These are phyloP conservation scores for Morone chrysops DNA, from an alignment of 2,113 vertebrate genomes.

Conservation along the genomic window DNA sequence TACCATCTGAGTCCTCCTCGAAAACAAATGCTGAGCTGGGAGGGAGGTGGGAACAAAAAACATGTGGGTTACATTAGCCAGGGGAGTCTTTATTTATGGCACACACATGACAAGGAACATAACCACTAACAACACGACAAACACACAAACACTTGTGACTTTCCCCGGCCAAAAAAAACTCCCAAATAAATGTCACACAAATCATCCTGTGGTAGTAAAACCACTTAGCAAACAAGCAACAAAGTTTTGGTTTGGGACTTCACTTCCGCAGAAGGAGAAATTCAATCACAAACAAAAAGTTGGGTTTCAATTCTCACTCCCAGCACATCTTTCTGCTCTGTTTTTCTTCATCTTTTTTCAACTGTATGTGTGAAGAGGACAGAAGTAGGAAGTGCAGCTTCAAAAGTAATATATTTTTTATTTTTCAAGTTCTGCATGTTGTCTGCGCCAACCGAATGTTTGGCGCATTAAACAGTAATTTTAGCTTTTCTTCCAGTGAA, in stretches of 20 bases:
- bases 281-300: slow-evolving; percentile 21
- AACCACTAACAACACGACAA: slow-evolving; percentile 80
- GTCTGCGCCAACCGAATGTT: slow-evolving; percentile 24
- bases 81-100: slow-evolving; percentile 79
- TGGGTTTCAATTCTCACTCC: slow-evolving; percentile 21
- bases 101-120: slow-evolving; percentile 81
- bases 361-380: neutral
- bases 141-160: slow-evolving; percentile 75
- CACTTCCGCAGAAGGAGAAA: neutral
- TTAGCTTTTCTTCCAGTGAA: slow-evolving; percentile 33
- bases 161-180: slow-evolving; percentile 55
- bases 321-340: slow-evolving; percentile 4
- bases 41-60: slow-evolving; percentile 67
- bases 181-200: slow-evolving; percentile 76
- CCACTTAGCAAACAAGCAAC: slow-evolving; percentile 40
- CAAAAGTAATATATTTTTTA: slow-evolving; percentile 30
- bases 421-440: slow-evolving; percentile 41
- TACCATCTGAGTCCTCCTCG: slow-evolving; percentile 63
- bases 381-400: slow-evolving; percentile 25
- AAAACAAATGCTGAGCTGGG: slow-evolving; percentile 56
- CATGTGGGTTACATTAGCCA: slow-evolving; percentile 80
- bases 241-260: slow-evolving; percentile 49
- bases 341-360: neutral
- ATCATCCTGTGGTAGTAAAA: slow-evolving; percentile 65
- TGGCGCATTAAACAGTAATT: slow-evolving; percentile 39